Evolutionary conservation across 2,888 invertebrate species (phyloP), one percentile per base, ranked within the genome.

Genomic region (Mythimna lalbum): DNA sequence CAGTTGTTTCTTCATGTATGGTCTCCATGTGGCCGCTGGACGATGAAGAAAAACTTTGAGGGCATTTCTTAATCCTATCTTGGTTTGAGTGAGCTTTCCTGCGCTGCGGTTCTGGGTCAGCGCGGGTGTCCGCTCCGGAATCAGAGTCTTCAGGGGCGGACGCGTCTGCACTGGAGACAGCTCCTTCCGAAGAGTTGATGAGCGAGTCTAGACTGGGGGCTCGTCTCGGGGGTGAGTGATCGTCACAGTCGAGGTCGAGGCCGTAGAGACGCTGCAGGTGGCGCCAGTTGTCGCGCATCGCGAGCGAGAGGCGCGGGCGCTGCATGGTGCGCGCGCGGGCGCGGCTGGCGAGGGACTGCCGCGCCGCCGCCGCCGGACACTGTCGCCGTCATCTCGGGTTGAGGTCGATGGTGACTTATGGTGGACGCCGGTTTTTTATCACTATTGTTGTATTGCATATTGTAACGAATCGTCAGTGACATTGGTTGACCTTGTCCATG

Each of bases 21-120:
- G 98, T 98, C 92, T 98, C 98, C 98, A 98, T 98, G 91, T 97
- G 97, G 84, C 93, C 97, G 90, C 96, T 97, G 88, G 97, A 97
- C 82, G 96, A 96, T 27, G 96, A 96, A 81, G 96, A 96, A 92
- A 90, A 96, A 89, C 94, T 96, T 82, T 96, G 95, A 14, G 92
- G 93, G 85, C 91, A 95, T 89, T 95, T 96, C 88, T 95, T 92
- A 85, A 91, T 86, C 72, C 90, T 85, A 50, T 89, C 89, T 43
- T 86, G 80, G 78, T 88, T 90, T 70, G 86, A 77, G 76, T 89
- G 89, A 63, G 87, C 87, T 65, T 91, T 92, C 33, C 87, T 81
- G 21, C 93, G 88, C 3, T 89, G 86, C 0, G 93, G 93, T 61
- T 95, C 95, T 79, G 95, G 91, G 81, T 96, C 91, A 84, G 90